Evolutionary conservation across 1,140 invertebrate species (phyloP).

Genomic region (Xylocopa sonorina): DNA sequence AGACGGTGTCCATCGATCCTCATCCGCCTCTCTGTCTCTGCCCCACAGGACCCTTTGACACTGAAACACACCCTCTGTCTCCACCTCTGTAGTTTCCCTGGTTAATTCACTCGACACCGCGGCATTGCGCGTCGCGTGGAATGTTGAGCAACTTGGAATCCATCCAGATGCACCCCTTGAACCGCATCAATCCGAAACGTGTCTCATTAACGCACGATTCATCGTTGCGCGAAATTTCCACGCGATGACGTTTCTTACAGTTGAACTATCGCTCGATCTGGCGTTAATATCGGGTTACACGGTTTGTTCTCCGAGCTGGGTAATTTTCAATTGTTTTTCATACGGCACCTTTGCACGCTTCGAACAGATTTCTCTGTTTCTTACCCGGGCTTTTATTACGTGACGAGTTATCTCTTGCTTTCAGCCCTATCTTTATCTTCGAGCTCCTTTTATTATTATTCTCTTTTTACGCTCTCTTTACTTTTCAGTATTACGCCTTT

Average conservation of each 20-base stretch:
- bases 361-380: no score
- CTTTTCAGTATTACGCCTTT: no score
- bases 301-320: no score
- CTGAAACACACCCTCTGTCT: not conserved
- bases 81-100: not conserved
- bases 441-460: no score
- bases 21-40: not conserved
- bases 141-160: constrained; percentile 16
- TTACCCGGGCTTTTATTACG: no score
- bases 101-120: constrained; percentile 8
- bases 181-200: not conserved
- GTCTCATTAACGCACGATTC: constrained; percentile 27
- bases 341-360: no score
- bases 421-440: no score
- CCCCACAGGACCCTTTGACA: not conserved
- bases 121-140: constrained; percentile 9
- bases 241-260: constrained; percentile 1
- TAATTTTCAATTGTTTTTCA: no score
- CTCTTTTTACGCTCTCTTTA: no score
- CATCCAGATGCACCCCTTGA: constrained; percentile 1
- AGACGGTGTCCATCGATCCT: not conserved
- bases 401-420: no score
- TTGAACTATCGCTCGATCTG: no score
- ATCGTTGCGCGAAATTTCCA: not conserved
- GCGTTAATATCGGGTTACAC: no score